A percentile compares a stretch with the other conserved stretches of the same genome.
phyloP scores from a whole-genome alignment of 2,888 invertebrate genomes.

The Conops quadrifasciatus region DNA sequence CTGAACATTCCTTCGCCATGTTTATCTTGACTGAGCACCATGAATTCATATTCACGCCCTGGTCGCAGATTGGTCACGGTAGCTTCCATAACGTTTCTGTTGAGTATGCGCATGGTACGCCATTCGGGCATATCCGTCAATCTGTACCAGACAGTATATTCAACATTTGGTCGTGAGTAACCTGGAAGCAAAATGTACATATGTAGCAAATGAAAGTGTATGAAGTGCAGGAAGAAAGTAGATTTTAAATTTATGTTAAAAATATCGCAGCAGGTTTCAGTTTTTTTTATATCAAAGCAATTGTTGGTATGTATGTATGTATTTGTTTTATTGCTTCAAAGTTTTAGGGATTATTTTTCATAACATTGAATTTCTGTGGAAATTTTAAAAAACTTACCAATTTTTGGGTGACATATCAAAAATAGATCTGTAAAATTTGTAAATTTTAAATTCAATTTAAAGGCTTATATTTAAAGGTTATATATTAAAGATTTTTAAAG shows the following conservation, averaged over 20 bases:
- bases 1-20: constrained; percentile 91
- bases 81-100: constrained; percentile 77
- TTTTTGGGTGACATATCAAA: constrained; percentile 27
- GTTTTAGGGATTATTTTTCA: too few relatives aligned
- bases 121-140: constrained; percentile 79
- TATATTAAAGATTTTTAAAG: too few relatives aligned
- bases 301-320: too few relatives aligned
- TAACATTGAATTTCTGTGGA: too few relatives aligned
- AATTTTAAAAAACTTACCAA: constrained; percentile 39
- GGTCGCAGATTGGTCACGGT: constrained; percentile 80
- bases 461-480: too few relatives aligned
- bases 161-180: constrained; percentile 77
- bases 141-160: constrained; percentile 88
- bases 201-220: too few relatives aligned
- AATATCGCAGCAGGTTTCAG: background rate
- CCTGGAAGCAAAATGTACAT: constrained; percentile 64
- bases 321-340: too few relatives aligned
- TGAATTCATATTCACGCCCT: constrained; percentile 85
- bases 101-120: constrained; percentile 81
- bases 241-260: too few relatives aligned
- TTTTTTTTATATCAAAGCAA: background rate
- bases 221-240: background rate
- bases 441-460: too few relatives aligned
- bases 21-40: constrained; percentile 87
- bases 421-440: constrained; percentile 32